Conservation (phyloP, 2,888 invertebrate species). For the Drosophila sordidula region DNA sequence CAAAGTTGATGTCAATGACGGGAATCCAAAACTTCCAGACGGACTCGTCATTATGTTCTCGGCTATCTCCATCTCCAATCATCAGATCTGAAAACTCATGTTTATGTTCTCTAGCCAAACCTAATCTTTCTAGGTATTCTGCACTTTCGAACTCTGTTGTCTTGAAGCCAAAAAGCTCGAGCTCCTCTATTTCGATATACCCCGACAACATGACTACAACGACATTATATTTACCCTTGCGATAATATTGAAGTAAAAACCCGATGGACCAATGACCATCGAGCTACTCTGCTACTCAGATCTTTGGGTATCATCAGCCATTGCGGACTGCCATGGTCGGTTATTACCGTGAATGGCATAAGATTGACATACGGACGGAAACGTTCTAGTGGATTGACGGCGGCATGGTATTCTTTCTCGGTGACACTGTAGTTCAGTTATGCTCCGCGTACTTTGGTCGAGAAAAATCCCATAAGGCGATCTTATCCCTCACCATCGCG, state of each 20-base stretch:
- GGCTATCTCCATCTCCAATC: neutral
- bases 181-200: no score
- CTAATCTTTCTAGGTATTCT: neutral
- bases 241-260: neutral
- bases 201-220: neutral
- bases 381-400: neutral
- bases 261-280: neutral
- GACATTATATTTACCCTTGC: neutral
- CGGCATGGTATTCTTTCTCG: neutral
- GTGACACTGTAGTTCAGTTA: neutral
- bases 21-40: no score
- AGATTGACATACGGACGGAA: conserved; percentile 3
- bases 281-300: neutral
- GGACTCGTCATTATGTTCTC: no score
- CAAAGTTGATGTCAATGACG: no score
- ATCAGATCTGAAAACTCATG: neutral
- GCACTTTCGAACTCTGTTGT: neutral
- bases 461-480: neutral
- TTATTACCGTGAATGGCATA: conserved; percentile 1
- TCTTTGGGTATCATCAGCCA: neutral
- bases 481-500: no score
- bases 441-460: neutral
- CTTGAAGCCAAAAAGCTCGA: neutral
- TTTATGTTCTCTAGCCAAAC: neutral
- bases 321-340: neutral